Percentiles rank a stretch among this genome's conserved stretches.
These are phyloP conservation scores for Penaeus chinensis DNA, from an alignment of 1,140 invertebrate species.

Conservation along the genomic window DNA sequence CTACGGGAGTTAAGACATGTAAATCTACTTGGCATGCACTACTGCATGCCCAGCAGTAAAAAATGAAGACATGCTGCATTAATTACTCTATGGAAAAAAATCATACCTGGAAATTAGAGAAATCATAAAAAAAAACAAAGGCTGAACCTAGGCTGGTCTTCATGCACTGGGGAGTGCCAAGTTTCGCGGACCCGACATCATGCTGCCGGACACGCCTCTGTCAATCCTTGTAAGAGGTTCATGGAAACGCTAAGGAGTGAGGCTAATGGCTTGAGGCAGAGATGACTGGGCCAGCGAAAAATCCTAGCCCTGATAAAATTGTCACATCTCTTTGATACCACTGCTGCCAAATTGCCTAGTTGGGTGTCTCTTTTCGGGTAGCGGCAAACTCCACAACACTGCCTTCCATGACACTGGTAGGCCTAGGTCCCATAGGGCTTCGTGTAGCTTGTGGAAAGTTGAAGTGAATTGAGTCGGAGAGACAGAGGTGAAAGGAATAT, in stretches of 20 bases:
- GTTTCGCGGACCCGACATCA: constrained; percentile 55
- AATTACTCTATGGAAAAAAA: constrained; percentile 45
- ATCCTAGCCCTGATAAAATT: constrained; percentile 43
- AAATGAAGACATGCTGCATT: constrained; percentile 46
- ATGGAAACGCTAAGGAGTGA: constrained; percentile 53
- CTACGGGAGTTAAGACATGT: not conserved
- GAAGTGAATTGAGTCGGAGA: constrained; percentile 55
- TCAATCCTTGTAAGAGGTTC: constrained; percentile 46
- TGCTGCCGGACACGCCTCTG: constrained; percentile 53
- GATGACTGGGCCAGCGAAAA: constrained; percentile 49
- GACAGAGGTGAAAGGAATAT: constrained; percentile 66
- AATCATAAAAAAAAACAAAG: constrained; percentile 34
- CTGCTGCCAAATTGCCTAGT: constrained; percentile 47
- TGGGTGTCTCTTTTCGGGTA: constrained; percentile 47
- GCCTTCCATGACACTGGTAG: constrained; percentile 47
- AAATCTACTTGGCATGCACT: constrained; percentile 51
- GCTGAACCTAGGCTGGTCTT: constrained; percentile 57
- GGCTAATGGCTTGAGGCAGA: constrained; percentile 58
- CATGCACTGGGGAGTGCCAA: constrained; percentile 63
- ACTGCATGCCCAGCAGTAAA: constrained; percentile 56
- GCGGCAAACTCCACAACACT: constrained; percentile 54
- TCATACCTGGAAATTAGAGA: constrained; percentile 45
- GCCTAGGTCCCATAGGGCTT: constrained; percentile 55
- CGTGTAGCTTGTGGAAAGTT: constrained; percentile 45
- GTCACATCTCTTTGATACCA: constrained; percentile 36